Evolutionary conservation across 2,113 vertebrate genomes (phyloP), one percentile per base, ranked within the genome.

Genomic region (Campylomormyrus numenius): DNA sequence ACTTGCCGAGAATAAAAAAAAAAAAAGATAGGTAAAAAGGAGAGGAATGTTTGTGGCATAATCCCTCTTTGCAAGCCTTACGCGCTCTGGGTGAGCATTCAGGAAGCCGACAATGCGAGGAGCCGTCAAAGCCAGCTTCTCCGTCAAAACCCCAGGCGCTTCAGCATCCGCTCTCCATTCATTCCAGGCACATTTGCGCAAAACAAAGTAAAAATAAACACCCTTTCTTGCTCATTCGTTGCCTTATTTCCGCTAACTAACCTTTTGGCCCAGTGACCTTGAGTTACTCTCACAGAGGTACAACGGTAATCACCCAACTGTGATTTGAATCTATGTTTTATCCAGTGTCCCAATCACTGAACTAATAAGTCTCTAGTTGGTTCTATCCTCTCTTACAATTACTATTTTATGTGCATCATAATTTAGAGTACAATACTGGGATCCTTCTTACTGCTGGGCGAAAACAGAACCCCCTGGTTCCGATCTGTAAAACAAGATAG

Each of bases 211-310:
- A 39, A 80, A 80, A 39, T 45, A 46, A 48, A 85, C 39, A 85
- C 5, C 83, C 50, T 27, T 24, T 27, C 27, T 46, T 85, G 21
- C 48, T 85, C 50, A 85, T 35, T 58, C 39, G 46, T 31, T 7
- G 52, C 11, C 74, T 80, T 19, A 35, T 39, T 80, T 80, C 35
- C 74, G 35, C 74, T 74, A 83, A 45, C 52, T 58, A 27, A 27
- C 50, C 24, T 89, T 85, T 88, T 86, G 85, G 85, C 89, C 83
- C 53, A 46, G 0, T 58, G 89, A 85, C 89, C 31, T 85, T 58
- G 15, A 53, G 53, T 62, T 42, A 46, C n/a, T 85, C 35, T 85
- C 35, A 80, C 74, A 80, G 11, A 77, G 31, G 70, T 35, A 77
- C 70, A 77, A n/a, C 24, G 48, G 83, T n/a, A 48, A 85, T 48